Percentiles rank a stretch among this genome's conserved stretches.
Evolutionary conservation across 2,113 vertebrate genomes (phyloP).

Genomic region (Sphaerodactylus townsendi): DNA sequence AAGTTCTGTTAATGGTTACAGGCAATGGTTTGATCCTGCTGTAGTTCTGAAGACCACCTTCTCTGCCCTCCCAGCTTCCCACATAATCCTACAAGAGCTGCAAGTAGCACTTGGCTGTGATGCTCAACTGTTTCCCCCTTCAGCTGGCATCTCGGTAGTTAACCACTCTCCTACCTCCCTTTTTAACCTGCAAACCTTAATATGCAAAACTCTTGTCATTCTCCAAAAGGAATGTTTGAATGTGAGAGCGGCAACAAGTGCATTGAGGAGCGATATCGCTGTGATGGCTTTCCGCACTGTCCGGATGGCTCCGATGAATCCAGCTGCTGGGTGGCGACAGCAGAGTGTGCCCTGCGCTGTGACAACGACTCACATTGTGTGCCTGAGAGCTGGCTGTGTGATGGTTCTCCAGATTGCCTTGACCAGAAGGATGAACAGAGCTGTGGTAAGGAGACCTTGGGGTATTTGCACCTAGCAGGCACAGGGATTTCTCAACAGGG

Average conservation of each 20-base stretch:
- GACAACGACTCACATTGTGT: slow-evolving; percentile 77
- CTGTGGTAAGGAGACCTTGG: slow-evolving; percentile 74
- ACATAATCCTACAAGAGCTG: too few species aligned
- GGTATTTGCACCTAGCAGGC: neutral
- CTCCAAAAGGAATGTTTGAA: slow-evolving; percentile 72
- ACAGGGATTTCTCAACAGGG: neutral
- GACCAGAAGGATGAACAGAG: slow-evolving; percentile 80
- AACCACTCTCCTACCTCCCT: too few species aligned
- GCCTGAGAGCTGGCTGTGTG: slow-evolving; percentile 83
- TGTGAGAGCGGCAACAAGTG: slow-evolving; percentile 78
- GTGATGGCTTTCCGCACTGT: slow-evolving; percentile 84
- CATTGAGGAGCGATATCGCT: slow-evolving; percentile 68
- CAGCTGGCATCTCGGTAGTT: too few species aligned
- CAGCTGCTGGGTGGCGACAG: slow-evolving; percentile 71
- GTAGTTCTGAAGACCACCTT: too few species aligned
- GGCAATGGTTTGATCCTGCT: too few species aligned
- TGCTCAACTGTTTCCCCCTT: too few species aligned
- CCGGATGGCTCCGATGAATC: slow-evolving; percentile 82
- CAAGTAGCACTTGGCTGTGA: too few species aligned
- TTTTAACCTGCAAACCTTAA: neutral
- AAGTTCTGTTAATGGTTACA: too few species aligned
- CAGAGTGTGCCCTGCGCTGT: slow-evolving; percentile 80
- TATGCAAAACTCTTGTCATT: neutral
- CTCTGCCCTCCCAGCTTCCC: too few species aligned
- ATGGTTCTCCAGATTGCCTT: slow-evolving; percentile 83